Base-by-base conservation (phyloP, 2,113 vertebrate species). In the Paradisaea rubra region DNA sequence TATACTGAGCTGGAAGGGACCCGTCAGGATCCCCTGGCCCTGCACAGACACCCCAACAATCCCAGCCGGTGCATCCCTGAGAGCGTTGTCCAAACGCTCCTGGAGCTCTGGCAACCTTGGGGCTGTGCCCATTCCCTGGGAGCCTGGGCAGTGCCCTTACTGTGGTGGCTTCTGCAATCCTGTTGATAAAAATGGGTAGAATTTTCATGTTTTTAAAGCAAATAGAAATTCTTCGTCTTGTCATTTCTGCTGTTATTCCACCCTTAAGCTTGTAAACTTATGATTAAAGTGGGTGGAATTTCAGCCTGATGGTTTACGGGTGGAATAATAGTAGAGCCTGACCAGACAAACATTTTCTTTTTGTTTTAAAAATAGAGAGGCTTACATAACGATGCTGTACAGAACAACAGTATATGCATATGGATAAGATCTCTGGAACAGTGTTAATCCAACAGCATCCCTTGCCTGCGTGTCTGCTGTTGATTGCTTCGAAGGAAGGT, bases 291-390 rank as follows among this genome's bases (percentile, higher is more conserved):
- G 81, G 71, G 79, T 45, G 70, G 73, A 85, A 89, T 88, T 89
- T 79, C 66, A 83, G 45, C 28, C 82, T 71, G 31, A 65, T 69
- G 70, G 23, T 85, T 92, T 86, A 66, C 0, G 5, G 65, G 79
- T 91, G 73, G 53, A 50, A 35, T 85, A 66, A 69, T 42, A 59
- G 91, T 30, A 83, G 72, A 72, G 53, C 74, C 41, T 94, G 91
- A 89, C 89, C 90, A 92, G 81, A 65, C 78, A 82, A 83, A 63
- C 2, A 1, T 47, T 69, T 78, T 88, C 47, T 54, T 54, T 69
- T 74, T 74, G 37, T 86, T 94, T 89, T 93, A 81, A 91, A 95
- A 95, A 80, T 73, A 86, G 74, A 65, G 39, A 27, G 41, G 23
- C 63, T 96, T 91, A 66, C 37, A 35, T 96, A 95, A 93, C 15